These are phyloP conservation scores for Protomyctophum bolini DNA, from an alignment of 2,113 vertebrate species.

Conservation along the genomic window DNA sequence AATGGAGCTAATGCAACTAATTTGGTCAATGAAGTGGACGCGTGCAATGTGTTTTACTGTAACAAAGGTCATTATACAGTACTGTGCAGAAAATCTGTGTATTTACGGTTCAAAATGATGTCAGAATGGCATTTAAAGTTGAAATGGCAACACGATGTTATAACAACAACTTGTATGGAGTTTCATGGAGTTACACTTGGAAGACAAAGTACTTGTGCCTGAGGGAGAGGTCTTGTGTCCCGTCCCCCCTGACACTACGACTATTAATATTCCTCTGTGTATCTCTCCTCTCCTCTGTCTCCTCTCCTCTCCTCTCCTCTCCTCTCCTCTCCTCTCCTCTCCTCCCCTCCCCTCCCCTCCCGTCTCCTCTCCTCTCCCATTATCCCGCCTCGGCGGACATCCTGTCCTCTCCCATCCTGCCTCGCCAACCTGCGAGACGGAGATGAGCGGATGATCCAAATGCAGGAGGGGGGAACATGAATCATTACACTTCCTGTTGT, in stretches of 20 bases:
- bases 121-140: not conserved
- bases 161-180: conserved; percentile 29
- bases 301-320: conserved; percentile 70
- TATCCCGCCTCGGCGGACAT: conserved; percentile 71
- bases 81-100: too few relatives aligned
- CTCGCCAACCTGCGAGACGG: conserved; percentile 66
- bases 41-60: too few relatives aligned
- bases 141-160: conserved; percentile 23
- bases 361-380: conserved; percentile 67
- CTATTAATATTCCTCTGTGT: conserved; percentile 79
- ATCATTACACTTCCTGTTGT: conserved; percentile 78
- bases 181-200: conserved; percentile 16
- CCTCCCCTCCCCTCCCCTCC: conserved; percentile 39
- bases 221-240: conserved; percentile 60
- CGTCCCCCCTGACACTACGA: conserved; percentile 56
- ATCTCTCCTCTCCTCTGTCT: conserved; percentile 59
- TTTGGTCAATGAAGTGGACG: too few relatives aligned
- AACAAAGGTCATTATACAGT: too few relatives aligned
- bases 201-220: conserved; percentile 60
- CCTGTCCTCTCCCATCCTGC: conserved; percentile 67
- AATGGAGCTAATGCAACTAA: too few relatives aligned
- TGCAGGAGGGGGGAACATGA: conserved; percentile 68
- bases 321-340: conserved; percentile 59
- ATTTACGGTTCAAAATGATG: too few relatives aligned
- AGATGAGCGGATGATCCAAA: conserved; percentile 69